Base-by-base conservation (phyloP, 2,113 vertebrate species). In the Clarias macrocephalus region DNA sequence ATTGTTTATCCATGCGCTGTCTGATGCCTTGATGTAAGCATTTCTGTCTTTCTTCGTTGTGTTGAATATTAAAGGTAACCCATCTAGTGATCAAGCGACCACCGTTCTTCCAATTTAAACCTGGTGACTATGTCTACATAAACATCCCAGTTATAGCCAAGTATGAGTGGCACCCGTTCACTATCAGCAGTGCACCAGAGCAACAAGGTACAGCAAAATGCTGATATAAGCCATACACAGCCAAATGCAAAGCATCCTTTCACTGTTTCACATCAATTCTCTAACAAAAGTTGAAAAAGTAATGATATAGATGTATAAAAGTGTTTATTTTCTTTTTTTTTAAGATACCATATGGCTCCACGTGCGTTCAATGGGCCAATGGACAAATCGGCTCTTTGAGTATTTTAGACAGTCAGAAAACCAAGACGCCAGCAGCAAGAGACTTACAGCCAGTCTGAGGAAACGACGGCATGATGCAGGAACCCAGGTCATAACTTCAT, bases 91-190 rank as follows among this genome's bases (percentile, higher is more conserved):
- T 98, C 85, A 94, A 92, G 91, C 94, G 97, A 18, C 96, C 97
- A 0, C 93, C 89, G 62, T 96, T 94, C 80, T 98, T 99, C 92
- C 95, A 92, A 37, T 98, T 96, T 87, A 95, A 96, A 88, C 96
- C 98, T 0, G 97, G 98, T 5, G 97, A 99, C 90, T 99, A 96
- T 19, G 23, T 99, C n/a, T 99, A 96, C 90, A 93, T 99, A 89
- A 98, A 98, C 93, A 88, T 98, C 62, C 97, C 97, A 0, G 94
- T 90, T 87, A 96, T 98, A 0, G 97, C 97, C 5, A 94, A 95
- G 91, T 97, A 95, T 0, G 96, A 98, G 92, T 98, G 97, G 97
- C 97, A 98, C 1, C 98, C 97, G 0, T 98, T 99, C 91, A 98
- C 96, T 90, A 97, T 99, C 94, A 97, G 98, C 96, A 99, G 97